These are phyloP conservation scores for Pseudorhiza aurosa DNA, from an alignment of 30 jellyfish, hydroid and myxozoan species.

Conservation along the genomic window DNA sequence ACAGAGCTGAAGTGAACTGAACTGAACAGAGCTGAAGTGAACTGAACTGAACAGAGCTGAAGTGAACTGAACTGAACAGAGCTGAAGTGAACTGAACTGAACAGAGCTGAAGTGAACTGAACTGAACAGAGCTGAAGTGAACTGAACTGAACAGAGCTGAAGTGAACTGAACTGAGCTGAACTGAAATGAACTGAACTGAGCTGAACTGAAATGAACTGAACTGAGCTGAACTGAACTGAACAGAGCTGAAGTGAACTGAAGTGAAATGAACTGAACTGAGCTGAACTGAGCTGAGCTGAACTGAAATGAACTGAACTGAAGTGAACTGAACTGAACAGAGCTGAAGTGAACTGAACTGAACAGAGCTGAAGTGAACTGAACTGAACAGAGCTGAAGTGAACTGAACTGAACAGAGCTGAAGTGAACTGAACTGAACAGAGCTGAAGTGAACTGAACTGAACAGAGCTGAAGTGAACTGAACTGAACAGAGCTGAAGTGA, in stretches of 20 bases:
- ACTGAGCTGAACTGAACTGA: slow-evolving; percentile 14
- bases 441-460: neutral
- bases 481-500: slow-evolving; percentile 10
- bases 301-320: slow-evolving; percentile 12
- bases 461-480: neutral
- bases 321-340: neutral
- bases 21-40: slow-evolving; percentile 1
- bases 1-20: slow-evolving; percentile 6
- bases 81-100: slow-evolving; percentile 10
- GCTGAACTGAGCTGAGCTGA: slow-evolving; percentile 19
- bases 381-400: slow-evolving; percentile 14
- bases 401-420: slow-evolving; percentile 10
- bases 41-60: neutral
- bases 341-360: neutral
- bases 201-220: slow-evolving; percentile 6
- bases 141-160: neutral
- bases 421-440: slow-evolving; percentile 2
- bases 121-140: neutral
- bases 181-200: neutral
- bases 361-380: slow-evolving; percentile 5
- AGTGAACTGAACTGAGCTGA: neutral
- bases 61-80: slow-evolving; percentile 3
- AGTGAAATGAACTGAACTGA: slow-evolving; percentile 9
- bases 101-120: neutral
- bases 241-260: slow-evolving; percentile 1